These are phyloP conservation scores for Charadrius vociferus DNA, from an alignment of 2,113 vertebrate species.

Conservation along the genomic window DNA sequence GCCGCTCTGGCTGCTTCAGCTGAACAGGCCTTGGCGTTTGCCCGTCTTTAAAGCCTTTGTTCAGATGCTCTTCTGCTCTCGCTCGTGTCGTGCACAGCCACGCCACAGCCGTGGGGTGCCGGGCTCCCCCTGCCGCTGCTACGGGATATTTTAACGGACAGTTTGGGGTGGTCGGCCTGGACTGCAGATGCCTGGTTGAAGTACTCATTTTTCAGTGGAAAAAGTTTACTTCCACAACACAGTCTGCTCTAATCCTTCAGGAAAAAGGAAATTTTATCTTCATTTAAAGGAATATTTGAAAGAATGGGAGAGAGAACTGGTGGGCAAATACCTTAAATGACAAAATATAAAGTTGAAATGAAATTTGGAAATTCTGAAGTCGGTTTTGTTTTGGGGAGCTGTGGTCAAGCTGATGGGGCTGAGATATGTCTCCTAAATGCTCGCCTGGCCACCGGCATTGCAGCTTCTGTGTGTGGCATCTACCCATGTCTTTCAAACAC, in stretches of 20 bases:
- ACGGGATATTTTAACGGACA: not conserved
- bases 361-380: not conserved
- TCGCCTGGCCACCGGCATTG: not conserved
- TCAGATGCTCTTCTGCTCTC: not conserved
- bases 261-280: not conserved
- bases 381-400: too few species aligned
- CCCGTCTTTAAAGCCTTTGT: not conserved
- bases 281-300: not conserved
- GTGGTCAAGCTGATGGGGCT: not conserved
- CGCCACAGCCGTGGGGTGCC: fast-evolving
- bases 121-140: not conserved
- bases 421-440: not conserved
- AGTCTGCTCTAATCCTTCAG: not conserved
- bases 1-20: not conserved
- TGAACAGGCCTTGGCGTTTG: too few species aligned
- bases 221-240: not conserved
- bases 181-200: not conserved
- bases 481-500: not conserved
- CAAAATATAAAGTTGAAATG: fast-evolving
- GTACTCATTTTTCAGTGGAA: not conserved
- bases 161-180: not conserved
- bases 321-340: too few species aligned
- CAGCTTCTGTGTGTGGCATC: not conserved
- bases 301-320: not conserved
- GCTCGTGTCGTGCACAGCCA: too few species aligned